Evolutionary conservation across 2,888 invertebrate genomes (phyloP), one percentile per base, ranked within the genome.

Genomic region (Noctua fimbriata): DNA sequence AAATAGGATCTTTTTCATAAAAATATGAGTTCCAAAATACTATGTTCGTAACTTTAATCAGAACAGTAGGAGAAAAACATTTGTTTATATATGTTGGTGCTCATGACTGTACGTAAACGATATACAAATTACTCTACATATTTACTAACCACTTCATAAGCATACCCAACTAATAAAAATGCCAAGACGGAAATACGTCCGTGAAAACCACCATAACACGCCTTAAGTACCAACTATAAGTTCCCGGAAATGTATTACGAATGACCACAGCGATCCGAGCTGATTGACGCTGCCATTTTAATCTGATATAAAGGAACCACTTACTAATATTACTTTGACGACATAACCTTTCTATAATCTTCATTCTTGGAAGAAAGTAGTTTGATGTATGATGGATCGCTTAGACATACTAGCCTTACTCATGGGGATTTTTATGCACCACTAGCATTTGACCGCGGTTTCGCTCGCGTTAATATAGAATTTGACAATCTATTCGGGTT

Each of bases 251-350:
- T 71, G 32, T 69, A 77, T 69, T 36, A 10, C 28, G 18, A 69
- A 63, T 14, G 72, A 49, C 78, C 70, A 58, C 49, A 49, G 73
- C 55, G 65, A 32, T 21, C 3, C 76, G 55, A 77, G 76, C 77
- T 69, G 47, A 78, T 72, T 73, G 77, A 36, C 78, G 69, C 67
- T 70, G 80, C 70, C 83, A 82, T 73, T 85, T 88, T 86, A 88
- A 87, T 88, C 86, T 76, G 79, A 82, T 88, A 86, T 84, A 88
- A 63, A 76, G 88, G 77, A 67, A 80, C 73, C 87, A 88, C 87
- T 87, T 86, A 87, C 81, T 44, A 24, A 70, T 87, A 88, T 88
- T 88, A 83, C 79, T 70, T 82, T 44, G 66, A 76, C 73, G 74
- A 80, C 36, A 77, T 74, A 69, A 74, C 75, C 73, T 60, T 73